Base-by-base conservation (phyloP, 2,797 vertebrate species). In the Linurgus olivaceus region DNA sequence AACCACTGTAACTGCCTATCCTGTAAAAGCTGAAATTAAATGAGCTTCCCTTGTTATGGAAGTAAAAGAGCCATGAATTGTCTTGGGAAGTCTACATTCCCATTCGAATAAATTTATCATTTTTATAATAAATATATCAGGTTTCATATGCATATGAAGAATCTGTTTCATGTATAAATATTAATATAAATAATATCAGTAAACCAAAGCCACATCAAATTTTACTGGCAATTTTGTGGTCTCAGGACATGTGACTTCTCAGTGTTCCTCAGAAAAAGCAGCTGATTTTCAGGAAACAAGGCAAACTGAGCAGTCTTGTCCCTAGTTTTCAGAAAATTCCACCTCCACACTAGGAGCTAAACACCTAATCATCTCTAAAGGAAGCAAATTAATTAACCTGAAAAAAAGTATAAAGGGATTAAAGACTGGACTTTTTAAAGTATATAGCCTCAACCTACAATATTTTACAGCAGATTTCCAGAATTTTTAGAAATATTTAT, bases 11-110 rank as follows among this genome's bases (percentile, higher is more conserved):
- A 65, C 58, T 78, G 63, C 67, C 33, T 86, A 6, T 71, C 37
- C 52, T 33, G n/a, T 59, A 91, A 90, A 95, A 93, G 71, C 20
- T 82, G 54, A 87, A 94, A 87, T 71, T 76, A 87, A 93, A 89
- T 87, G 24, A 82, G 16, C 17, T 80, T 91, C 18, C 59, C 29
- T 68, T 82, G 38, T 77, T 82, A 44, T 29, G 45, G 38, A 58
- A 82, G 6, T 2, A 57, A 76, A 87, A 82, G 15, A 11, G 58
- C 17, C 8, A 33, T 6, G 7, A 76, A 79, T 28, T 70, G 3
- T 71, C 40, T 78, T 50, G 8, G 73, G 28, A 91, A 65, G 10
- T 31, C 48, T 24, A 6, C 13, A 29, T 86, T 52, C 48, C 40
- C 8, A 59, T 76, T 79, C 55, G 50, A 78, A 90, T 58, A 84